These are phyloP conservation scores for Beaufortia kweichowensis DNA, from an alignment of 2,113 vertebrate species.

Conservation along the genomic window DNA sequence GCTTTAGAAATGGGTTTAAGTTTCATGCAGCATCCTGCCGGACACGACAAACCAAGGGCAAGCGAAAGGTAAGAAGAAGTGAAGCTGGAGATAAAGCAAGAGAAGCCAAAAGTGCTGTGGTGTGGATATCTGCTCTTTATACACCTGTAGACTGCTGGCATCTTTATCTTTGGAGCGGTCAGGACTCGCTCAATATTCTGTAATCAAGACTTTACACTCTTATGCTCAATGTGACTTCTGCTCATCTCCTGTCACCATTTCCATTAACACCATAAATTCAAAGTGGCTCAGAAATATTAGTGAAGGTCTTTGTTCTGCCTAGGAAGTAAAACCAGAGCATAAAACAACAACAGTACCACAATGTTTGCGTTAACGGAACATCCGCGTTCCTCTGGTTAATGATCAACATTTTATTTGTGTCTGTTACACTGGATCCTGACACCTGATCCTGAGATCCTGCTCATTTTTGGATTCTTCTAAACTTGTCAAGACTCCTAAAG, in stretches of 20 bases:
- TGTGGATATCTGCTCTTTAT: not conserved
- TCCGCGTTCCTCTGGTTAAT: conserved; percentile 47
- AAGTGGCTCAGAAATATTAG: not conserved
- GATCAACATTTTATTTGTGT: conserved; percentile 37
- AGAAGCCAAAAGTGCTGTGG: not conserved
- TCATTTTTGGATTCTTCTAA: no score
- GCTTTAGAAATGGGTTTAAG: conserved; percentile 18
- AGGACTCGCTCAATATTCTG: conserved; percentile 58
- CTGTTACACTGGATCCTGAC: not conserved
- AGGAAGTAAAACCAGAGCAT: not conserved
- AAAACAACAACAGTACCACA: not conserved
- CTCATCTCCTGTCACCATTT: conserved; percentile 12
- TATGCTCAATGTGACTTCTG: conserved; percentile 54
- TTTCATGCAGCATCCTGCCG: conserved; percentile 50
- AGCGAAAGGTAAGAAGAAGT: conserved; percentile 41
- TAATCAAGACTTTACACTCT: conserved; percentile 58
- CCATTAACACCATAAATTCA: conserved; percentile 31
- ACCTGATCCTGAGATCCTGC: no score
- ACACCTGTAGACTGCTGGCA: conserved; percentile 50
- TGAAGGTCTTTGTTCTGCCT: not conserved
- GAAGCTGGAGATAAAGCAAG: conserved; percentile 24
- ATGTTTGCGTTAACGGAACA: conserved; percentile 17
- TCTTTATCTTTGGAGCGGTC: conserved; percentile 35
- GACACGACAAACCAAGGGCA: conserved; percentile 44
- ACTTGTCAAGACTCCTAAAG: no score